A percentile compares a stretch with the other conserved stretches of the same genome.
phyloP scores from a whole-genome alignment of 2,797 vertebrate species.

The Chelidonichthys spinosus region DNA sequence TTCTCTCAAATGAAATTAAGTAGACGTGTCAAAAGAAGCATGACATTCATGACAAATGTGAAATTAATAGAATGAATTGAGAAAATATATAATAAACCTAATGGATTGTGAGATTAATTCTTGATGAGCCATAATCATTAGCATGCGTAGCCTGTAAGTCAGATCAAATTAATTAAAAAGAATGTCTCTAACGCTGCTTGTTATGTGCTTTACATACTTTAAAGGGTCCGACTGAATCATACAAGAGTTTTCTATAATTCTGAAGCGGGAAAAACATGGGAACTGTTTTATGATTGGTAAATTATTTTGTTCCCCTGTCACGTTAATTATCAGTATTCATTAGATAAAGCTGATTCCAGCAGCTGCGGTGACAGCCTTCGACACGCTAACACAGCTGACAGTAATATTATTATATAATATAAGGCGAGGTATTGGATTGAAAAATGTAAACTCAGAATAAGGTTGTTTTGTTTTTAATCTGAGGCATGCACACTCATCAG shows the following conservation, averaged over 20 bases:
- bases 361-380: constrained; percentile 1
- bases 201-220: neutral
- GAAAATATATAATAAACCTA: neutral
- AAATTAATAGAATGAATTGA: constrained; percentile 6
- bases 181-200: neutral
- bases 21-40: constrained; percentile 27
- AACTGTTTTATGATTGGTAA: neutral
- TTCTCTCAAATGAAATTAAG: constrained; percentile 30
- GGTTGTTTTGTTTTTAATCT: too few species aligned
- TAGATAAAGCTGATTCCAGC: constrained; percentile 17
- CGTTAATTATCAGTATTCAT: neutral
- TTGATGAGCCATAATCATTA: neutral
- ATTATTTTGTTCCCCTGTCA: neutral
- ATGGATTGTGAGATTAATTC: neutral
- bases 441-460: too few species aligned
- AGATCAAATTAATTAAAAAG: neutral
- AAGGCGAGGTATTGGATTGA: too few species aligned
- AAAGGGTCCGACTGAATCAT: neutral
- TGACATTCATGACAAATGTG: constrained; percentile 17
- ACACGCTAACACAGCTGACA: constrained; percentile 26
- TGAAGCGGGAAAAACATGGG: neutral
- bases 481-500: too few species aligned
- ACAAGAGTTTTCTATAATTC: neutral
- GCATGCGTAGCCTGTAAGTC: neutral
- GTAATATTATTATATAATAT: too few species aligned